Evolutionary conservation across 2,888 invertebrate genomes (phyloP), one percentile per base, ranked within the genome.

Genomic region (Penaeus monodon): DNA sequence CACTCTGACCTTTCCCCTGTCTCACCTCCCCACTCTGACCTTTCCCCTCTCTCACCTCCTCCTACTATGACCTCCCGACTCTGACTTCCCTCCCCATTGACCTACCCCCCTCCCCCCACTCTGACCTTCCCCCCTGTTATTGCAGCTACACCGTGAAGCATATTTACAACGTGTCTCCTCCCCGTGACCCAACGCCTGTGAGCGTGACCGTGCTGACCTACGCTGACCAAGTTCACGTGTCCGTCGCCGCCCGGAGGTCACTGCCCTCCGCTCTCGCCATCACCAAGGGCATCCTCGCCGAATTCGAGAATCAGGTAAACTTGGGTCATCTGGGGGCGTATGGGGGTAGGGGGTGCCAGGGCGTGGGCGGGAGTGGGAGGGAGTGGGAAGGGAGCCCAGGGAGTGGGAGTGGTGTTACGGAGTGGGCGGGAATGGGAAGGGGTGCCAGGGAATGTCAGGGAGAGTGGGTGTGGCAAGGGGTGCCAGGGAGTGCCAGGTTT

Each of bases 121-220:
- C 3, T 44, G 44, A 44, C 44, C 44, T 44, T 44, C 44, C 10
- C 70, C 91, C 91, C 10, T 90, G 91, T 1, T 90, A 93, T 77
- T 93, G 93, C 83, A 93, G 92, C 22, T 91, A 91, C 88, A 91
- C 92, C 0, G 90, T 92, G 76, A 92, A 92, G 90, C 91, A 91
- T 29, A 91, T 92, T 82, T 92, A 92, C 88, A 92, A 92, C n/a
- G 90, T 94, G 92, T 92, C 93, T 90, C 93, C 94, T 2, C 93
- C 93, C 10, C 92, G 93, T 63, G 92, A 92, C 29, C 91, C 92
- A 44, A 92, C 93, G 77, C 93, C 93, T 17, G 91, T 94, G 57
- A 92, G 93, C 1, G 92, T 94, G 65, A 93, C 94, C 17, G 93
- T 94, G 87, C 92, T 94, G 90, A 93, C 93, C 68, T 94, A 94